Conservation (phyloP, 1,140 invertebrate genomes). For the Ceratosolen solmsi region DNA sequence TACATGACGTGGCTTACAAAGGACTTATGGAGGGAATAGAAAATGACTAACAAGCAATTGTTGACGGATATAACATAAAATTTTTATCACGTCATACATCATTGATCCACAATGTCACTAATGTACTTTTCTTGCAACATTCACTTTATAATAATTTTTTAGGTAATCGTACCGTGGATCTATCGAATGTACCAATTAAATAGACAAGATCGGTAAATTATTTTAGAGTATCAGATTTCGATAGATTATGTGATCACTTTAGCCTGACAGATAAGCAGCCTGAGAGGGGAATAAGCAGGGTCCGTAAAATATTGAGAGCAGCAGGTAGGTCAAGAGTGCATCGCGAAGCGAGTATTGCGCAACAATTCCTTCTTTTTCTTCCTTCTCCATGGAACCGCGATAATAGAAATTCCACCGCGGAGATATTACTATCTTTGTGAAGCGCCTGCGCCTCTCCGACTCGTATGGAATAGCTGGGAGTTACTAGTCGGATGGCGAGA, state of each 20-base stretch:
- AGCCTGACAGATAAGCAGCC: background rate
- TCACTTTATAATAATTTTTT: too few relatives aligned
- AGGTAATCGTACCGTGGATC: too few relatives aligned
- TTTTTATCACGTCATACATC: too few relatives aligned
- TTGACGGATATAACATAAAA: too few relatives aligned
- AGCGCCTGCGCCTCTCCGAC: background rate
- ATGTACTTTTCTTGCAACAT: too few relatives aligned
- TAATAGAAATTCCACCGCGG: conserved; percentile 35
- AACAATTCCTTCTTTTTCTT: background rate
- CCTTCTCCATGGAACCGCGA: background rate
- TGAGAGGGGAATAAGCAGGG: background rate
- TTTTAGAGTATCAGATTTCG: too few relatives aligned
- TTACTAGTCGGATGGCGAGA: background rate
- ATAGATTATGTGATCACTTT: background rate
- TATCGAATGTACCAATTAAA: background rate
- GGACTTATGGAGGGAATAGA: too few relatives aligned
- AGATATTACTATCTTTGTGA: conserved; percentile 30
- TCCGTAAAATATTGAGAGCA: conserved; percentile 65
- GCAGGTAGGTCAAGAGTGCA: conserved; percentile 66
- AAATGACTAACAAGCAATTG: too few relatives aligned
- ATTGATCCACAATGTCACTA: too few relatives aligned
- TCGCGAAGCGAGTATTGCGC: conserved; percentile 15
- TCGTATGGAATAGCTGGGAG: background rate
- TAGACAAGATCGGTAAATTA: background rate
- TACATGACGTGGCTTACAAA: too few relatives aligned